A percentile compares a stretch with the other conserved stretches of the same genome.
Evolutionary conservation across 2,888 invertebrate genomes (phyloP).

Genomic region (Aricia artaxerxes): DNA sequence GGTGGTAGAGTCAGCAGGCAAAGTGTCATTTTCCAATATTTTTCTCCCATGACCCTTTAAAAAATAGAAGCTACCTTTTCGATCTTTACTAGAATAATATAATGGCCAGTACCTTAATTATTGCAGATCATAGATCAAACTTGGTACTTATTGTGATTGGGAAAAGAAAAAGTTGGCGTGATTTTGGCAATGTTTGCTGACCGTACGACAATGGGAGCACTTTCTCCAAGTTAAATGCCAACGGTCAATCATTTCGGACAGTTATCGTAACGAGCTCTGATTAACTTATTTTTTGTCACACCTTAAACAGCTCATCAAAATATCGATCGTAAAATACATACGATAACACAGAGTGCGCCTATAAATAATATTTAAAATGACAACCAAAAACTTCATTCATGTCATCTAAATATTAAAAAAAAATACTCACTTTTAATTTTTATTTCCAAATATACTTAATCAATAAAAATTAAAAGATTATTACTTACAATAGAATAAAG

Average conservation of each 20-base stretch:
- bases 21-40: not conserved
- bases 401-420: too few relatives aligned
- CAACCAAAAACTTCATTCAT: not conserved
- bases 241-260: conserved; percentile 38
- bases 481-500: not conserved
- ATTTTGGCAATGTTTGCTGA: conserved; percentile 28
- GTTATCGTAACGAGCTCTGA: conserved; percentile 43
- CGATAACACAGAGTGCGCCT: not conserved
- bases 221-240: conserved; percentile 37
- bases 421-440: too few relatives aligned
- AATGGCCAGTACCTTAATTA: too few relatives aligned
- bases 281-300: conserved; percentile 45
- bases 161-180: not conserved
- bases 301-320: conserved; percentile 39
- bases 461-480: too few relatives aligned
- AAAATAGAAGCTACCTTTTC: not conserved
- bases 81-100: not conserved
- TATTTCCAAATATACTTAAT: too few relatives aligned
- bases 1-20: not conserved
- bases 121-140: not conserved
- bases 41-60: too few relatives aligned
- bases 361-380: not conserved
- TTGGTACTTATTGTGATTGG: not conserved
- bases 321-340: conserved; percentile 36
- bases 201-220: conserved; percentile 39